Evolutionary conservation across 2,113 vertebrate species (phyloP), one percentile per base, ranked within the genome.

Genomic region (Myiopsitta monachus): DNA sequence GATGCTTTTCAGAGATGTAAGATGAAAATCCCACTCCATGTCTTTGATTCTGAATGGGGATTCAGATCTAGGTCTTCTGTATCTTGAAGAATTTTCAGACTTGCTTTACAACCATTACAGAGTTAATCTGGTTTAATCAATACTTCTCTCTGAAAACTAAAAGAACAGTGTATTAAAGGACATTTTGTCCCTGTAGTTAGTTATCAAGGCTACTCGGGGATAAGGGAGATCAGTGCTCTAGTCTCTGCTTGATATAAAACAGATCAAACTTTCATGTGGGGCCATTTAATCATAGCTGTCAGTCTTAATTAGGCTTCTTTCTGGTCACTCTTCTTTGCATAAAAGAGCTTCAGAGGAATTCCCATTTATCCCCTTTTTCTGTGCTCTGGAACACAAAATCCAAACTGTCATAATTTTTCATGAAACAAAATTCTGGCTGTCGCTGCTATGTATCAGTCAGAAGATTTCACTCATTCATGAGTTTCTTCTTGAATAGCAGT

Each of bases 401-500:
- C 17, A 79, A 95, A 76, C 18, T 5, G 11, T 39, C 27, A 75
- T 61, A 44, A 44, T 66, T 92, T 86, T 90, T 67, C 30, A 24
- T 31, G 11, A 85, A 80, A 41, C 54, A 7, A 52, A 67, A 38
- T 91, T 88, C 61, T 88, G 38, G 11, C 54, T 90, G 51, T 62
- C 41, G 59, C 59, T 85, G 13, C 27, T 47, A 14, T n/a, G 14
- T 49, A 57, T 82, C 54, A 59, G 19, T 84, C 49, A 43, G 21
- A 93, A 73, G 57, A 83, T 76, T 87, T 87, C 78, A 77, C 28
- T 85, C 62, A 75, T 92, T 51, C 66, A 30, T 41, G 43, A 78
- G 9, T 55, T 92, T 82, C 36, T 49, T 73, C 57, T 73, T 41
- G 61, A 87, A 27, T 16, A 87, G 49, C 22, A 88, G 39, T 30